Base-by-base conservation (phyloP, 35 echinoderm and acorn worm species). In the Patiria miniata region DNA sequence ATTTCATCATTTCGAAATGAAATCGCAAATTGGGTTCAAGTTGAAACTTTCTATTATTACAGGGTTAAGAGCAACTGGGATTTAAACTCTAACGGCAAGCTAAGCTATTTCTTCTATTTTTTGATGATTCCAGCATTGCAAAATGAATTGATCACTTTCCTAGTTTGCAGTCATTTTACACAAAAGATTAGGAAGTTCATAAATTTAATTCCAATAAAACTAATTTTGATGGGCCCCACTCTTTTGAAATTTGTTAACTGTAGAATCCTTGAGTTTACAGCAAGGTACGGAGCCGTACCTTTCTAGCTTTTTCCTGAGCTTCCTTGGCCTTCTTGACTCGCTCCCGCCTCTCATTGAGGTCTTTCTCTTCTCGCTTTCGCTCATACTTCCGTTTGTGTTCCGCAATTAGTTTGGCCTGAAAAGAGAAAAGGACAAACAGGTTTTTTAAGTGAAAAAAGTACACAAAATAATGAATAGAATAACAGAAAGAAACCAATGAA, bases 371-470 rank as follows among this genome's bases (percentile, higher is more conserved):
- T 18, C 89, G 90, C 51, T 98, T 98, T 38, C 96, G 91, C 59
- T 94, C 85, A 79, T 98, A 91, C 53, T 98, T 94, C 40, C 92
- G 79, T 73, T 87, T 98, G 69, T 98, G 96, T 52, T 98, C 92
- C 22, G 83, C 96, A 77, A 98, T 88, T 51, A 78, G 83, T 73
- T 91, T 91, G 23, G 92, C 89, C 92, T 98, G 42, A 51, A 83
- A 87, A 9, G 39, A 59, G 17, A 92, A 59, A 93, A 52, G 81
- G 28, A 81, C 19, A 26, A 37, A 28, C 1, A 87, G 7, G 39
- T 15, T 22, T 12, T 21, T 5, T 78, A 38, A 40, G 37, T 22
- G 30, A 21, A 23, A 14, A 60, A 60, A 60, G 57, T 18, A 60
- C 28, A 26, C 57, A n/a, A 60, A 0, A 14, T 5, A 60, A 60